phyloP scores from a whole-genome alignment of 35 echinoderm and acorn worm genomes.

The Ptychodera flava region DNA sequence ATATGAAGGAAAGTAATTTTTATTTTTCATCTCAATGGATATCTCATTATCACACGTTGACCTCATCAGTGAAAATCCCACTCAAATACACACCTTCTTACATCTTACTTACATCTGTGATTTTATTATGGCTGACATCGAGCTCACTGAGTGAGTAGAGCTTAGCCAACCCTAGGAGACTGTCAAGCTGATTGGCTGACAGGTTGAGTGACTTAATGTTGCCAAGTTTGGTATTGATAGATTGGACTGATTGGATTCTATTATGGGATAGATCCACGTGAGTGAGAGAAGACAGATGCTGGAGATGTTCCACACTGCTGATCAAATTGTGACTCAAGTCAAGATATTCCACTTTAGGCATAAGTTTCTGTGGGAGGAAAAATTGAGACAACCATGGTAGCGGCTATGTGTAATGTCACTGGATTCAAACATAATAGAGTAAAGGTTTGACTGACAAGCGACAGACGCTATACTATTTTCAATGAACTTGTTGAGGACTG shows the following conservation, averaged over 20 bases:
- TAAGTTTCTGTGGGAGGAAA: conserved; percentile 43
- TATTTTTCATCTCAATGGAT: no score
- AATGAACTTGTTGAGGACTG: no score
- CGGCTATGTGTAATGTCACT: no score
- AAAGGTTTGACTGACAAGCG: no score
- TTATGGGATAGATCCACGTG: conserved; percentile 84
- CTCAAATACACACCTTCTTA: no score
- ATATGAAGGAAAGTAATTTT: no score
- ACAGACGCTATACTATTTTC: no score
- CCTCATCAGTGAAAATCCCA: no score
- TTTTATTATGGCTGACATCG: conserved; percentile 76
- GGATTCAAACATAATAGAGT: no score
- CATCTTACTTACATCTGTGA: conserved; percentile 83
- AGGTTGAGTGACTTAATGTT: conserved; percentile 75
- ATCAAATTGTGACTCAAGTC: conserved; percentile 71
- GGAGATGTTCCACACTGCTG: conserved; percentile 50
- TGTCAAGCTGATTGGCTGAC: conserved; percentile 57
- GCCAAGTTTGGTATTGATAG: conserved; percentile 67
- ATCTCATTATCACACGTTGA: no score
- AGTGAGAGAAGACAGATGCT: conserved; percentile 54
- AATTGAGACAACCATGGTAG: no score
- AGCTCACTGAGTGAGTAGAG: conserved; percentile 84
- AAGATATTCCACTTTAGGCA: conserved; percentile 64
- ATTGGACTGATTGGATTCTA: conserved; percentile 44
- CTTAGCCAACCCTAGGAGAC: conserved; percentile 60